Evolutionary conservation across 2,888 invertebrate genomes (phyloP), one percentile per base, ranked within the genome.

Genomic region (Harpagoxenus sublaevis): DNA sequence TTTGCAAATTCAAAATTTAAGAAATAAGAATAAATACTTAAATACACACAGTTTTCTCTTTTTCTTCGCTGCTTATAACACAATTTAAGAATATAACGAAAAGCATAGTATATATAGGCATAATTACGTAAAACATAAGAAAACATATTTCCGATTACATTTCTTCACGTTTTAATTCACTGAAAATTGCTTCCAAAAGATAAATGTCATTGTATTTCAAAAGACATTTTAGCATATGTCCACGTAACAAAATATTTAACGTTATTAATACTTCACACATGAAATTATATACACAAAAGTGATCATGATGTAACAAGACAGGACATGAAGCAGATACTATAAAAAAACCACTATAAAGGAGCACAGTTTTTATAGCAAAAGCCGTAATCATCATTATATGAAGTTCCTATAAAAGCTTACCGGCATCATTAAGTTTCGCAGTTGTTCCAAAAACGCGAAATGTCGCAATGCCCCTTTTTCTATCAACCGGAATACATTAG

Each of bases 251-350:
- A 48, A 48, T n/a, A 53, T 39, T 55, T 62, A 23, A 48, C n/a
- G 48, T 62, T 63, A 75, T 23, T 63, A 63, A 75, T 63, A 75
- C n/a, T 48, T 48, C 18, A 23, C 63, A 63, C 18, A 51, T 75
- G 18, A 35, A 63, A 75, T 75, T 75, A 75, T 63, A 23, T 75
- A 23, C 39, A 35, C 23, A 48, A 63, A 35, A 75, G 31, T 48
- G 74, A 75, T 35, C 15, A 23, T 75, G 51, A 63, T 75, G 39
- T 35, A 63, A 51, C 63, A 63, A 23, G 39, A 63, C 63, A 63
- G 35, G 39, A 63, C 35, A 63, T 63, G 18, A 39, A 23, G 23
- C 63, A 23, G 48, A 75, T 51, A 18, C 3, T 75, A 75, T 62
- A 23, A 63, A 75, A 48, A 35, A 62, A 51, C 15, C 23, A 23